Evolutionary conservation across 1,140 invertebrate genomes (phyloP).

Genomic region (Andrena cerasifolii): DNA sequence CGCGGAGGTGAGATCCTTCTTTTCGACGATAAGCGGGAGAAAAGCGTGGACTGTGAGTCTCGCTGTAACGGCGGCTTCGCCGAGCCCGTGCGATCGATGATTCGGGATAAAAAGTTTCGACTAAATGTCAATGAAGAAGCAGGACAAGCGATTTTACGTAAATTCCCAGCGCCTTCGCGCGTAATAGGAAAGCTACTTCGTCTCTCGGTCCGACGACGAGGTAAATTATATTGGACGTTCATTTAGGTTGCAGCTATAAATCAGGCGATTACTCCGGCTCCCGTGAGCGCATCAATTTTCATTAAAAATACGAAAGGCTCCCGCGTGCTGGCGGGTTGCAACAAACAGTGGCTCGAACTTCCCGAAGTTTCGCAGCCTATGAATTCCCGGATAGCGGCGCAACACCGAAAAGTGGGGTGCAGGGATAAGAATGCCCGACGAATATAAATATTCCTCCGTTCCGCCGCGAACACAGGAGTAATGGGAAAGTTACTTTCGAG

Average conservation of each 20-base stretch:
- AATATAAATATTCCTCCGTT: slow-evolving; percentile 21
- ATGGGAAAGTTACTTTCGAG: not conserved
- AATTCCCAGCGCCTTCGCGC: too few species aligned
- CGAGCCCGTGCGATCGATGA: slow-evolving; percentile 7
- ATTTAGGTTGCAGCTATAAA: not conserved
- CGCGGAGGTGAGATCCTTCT: not conserved
- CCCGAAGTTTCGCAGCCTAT: not conserved
- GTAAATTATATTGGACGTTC: not conserved
- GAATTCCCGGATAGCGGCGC: not conserved
- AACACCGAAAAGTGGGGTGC: not conserved
- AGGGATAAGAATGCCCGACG: slow-evolving; percentile 16
- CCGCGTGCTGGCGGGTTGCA: not conserved
- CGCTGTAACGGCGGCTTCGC: not conserved
- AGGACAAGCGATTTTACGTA: too few species aligned
- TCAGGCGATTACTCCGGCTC: too few species aligned
- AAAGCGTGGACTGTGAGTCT: slow-evolving; percentile 11
- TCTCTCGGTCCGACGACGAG: too few species aligned
- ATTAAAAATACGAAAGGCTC: not conserved
- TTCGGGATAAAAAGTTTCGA: not conserved
- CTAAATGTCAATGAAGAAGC: not conserved
- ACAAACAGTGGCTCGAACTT: not conserved
- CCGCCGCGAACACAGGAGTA: not conserved
- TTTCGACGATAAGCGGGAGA: not conserved
- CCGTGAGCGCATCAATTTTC: not conserved
- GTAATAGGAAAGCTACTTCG: too few species aligned